phyloP scores from a whole-genome alignment of 1,140 invertebrate species.

The Brachionus asplanchnoidis region DNA sequence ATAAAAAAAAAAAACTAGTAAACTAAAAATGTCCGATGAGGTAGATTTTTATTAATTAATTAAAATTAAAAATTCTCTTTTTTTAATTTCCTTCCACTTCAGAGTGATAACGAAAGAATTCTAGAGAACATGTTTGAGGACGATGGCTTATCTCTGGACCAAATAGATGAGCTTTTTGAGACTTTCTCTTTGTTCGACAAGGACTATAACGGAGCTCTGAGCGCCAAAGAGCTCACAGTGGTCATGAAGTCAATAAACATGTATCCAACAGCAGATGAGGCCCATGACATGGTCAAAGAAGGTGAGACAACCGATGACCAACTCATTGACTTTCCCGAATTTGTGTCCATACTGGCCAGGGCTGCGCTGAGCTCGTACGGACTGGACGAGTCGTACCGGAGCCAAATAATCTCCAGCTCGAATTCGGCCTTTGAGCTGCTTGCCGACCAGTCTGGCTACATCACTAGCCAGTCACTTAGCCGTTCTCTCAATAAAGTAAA shows the following conservation, averaged over 20 bases:
- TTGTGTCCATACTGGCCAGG: constrained; percentile 24
- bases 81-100: not conserved
- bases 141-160: not conserved
- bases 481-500: not conserved
- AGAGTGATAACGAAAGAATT: not conserved
- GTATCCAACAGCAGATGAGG: not conserved
- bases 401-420: not conserved
- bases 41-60: not conserved
- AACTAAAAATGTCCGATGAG: not conserved
- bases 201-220: not conserved
- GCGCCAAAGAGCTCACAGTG: not conserved
- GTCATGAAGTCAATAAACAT: constrained; percentile 2
- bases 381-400: not conserved
- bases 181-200: constrained; percentile 19
- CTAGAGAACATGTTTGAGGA: not conserved
- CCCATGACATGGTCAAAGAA: not conserved
- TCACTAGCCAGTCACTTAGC: not conserved
- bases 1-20: not conserved
- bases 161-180: constrained; percentile 37
- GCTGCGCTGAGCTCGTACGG: not conserved
- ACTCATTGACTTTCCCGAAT: constrained; percentile 36
- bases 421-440: not conserved
- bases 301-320: not conserved
- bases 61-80: not conserved
- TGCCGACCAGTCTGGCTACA: not conserved